Base-by-base conservation (phyloP, 1,140 invertebrate genomes). In the Trachelipus rathkii region DNA sequence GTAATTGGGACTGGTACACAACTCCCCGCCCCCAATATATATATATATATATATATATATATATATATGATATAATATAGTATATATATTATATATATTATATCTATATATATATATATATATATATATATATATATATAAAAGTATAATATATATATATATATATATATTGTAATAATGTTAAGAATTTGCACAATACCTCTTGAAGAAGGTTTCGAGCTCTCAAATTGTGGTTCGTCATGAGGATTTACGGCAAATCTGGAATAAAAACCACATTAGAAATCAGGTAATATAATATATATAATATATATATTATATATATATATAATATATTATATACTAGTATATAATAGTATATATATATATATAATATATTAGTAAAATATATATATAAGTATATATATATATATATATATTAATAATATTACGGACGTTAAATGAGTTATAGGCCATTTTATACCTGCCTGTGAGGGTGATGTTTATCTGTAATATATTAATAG, bases 181-280 rank as follows among this genome's bases (percentile, higher is more conserved):
- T 6, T 3, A 84, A 97, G 88, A 92, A 98, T 83, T 97, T 95
- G 93, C 95, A 97, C n/a, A 86, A 95, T 98, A 82, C 90, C 95
- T 11, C 84, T 97, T 44, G 94, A 97, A 87, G 97, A 77, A 88
- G 97, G 81, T 99, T 99, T 85, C 89, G 97, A 74, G 90, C 97
- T 0, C 85, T 99, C 11, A 99, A 99, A 84, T 84, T 99, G 6
- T 99, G 97, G 97, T 98, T 99, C 83, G 96, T 98, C 0, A 84
- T 99, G 74, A 88, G 97, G 71, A 86, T 95, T 0, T 96, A 96
- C 82, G 97, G 97, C 0, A 87, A 92, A 0, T 90, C 94, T 80
- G 94, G 95, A 83, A 86, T 99, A 0, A 96, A 84, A 89, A 90
- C 15, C 89, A 92, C 83, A 97, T 99, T 72, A 86, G 96, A 75